phyloP scores from a whole-genome alignment of 2,888 invertebrate species.

The Zygothrica quintamaculata region DNA sequence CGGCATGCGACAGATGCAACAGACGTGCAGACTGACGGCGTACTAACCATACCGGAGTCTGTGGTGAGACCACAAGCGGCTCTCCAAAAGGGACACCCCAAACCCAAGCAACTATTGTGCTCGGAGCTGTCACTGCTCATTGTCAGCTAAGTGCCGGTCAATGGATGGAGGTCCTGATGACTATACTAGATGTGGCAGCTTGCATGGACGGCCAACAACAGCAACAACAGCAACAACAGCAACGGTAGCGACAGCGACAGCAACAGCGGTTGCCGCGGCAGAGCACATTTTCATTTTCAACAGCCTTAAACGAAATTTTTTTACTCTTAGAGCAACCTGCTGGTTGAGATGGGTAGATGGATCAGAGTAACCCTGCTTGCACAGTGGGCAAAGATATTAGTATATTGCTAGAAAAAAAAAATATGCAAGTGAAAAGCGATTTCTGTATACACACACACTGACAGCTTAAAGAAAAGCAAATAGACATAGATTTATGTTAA shows the following conservation, averaged over 20 bases:
- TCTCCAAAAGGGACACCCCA: conserved; percentile 35
- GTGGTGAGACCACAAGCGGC: conserved; percentile 70
- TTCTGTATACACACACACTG: too few species aligned
- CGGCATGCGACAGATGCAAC: conserved; percentile 77
- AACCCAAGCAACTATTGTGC: conserved; percentile 35
- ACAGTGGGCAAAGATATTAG: conserved; percentile 40
- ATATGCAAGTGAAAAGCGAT: too few species aligned
- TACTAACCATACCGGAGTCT: conserved; percentile 26
- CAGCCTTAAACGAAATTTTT: conserved; percentile 66
- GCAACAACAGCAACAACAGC: conserved; percentile 17
- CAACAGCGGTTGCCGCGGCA: conserved; percentile 16
- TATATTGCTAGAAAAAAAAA: not conserved
- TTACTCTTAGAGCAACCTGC: conserved; percentile 62
- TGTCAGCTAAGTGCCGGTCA: conserved; percentile 71
- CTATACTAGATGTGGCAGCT: conserved; percentile 11
- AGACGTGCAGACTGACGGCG: conserved; percentile 55
- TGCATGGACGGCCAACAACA: conserved; percentile 47
- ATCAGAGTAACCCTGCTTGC: conserved; percentile 54
- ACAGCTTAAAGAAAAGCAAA: too few species aligned
- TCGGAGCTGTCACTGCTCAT: conserved; percentile 72
- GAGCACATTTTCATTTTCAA: conserved; percentile 72
- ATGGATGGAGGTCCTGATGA: conserved; percentile 40
- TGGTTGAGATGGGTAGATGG: conserved; percentile 40
- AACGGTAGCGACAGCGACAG: conserved; percentile 27
- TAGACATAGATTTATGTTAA: too few species aligned